Evolutionary conservation across 1,140 invertebrate species (phyloP).

Genomic region (Monochamus saltuarius): DNA sequence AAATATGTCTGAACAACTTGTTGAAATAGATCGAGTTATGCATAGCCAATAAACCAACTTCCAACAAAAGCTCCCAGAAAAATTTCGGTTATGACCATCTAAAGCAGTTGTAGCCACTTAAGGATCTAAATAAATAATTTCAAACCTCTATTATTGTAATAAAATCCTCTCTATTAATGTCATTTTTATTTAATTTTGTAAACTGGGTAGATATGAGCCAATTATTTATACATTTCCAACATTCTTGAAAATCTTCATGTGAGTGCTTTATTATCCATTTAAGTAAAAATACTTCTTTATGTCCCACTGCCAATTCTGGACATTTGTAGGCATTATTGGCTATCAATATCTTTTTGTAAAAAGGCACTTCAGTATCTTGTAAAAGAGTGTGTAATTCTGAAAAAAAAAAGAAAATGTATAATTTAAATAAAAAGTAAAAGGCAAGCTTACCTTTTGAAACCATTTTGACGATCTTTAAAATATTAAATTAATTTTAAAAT

Average conservation of each 20-base stretch:
- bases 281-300: constrained; percentile 35
- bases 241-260: constrained; percentile 10
- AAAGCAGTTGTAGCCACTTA: no score
- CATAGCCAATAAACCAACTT: no score
- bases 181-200: constrained; percentile 29
- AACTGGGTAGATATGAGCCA: constrained; percentile 35
- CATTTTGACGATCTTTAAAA: no score
- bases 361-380: constrained; percentile 34
- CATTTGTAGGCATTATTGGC: constrained; percentile 40
- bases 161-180: constrained; percentile 31
- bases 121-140: constrained; percentile 3
- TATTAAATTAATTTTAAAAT: no score
- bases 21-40: no score
- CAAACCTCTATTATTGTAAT: constrained; percentile 25
- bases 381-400: constrained; percentile 34
- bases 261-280: constrained; percentile 33
- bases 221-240: constrained; percentile 23
- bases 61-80: no score
- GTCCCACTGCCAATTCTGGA: constrained; percentile 25
- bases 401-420: constrained; percentile 24
- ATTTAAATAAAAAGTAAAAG: no score
- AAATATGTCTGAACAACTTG: no score
- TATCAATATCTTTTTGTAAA: constrained; percentile 41
- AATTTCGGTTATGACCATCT: no score
- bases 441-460: no score